Percentiles rank a stretch among this genome's conserved stretches.
These are phyloP conservation scores for Hydrocynus forskahlii DNA, from an alignment of 2,797 vertebrate species.

Conservation along the genomic window DNA sequence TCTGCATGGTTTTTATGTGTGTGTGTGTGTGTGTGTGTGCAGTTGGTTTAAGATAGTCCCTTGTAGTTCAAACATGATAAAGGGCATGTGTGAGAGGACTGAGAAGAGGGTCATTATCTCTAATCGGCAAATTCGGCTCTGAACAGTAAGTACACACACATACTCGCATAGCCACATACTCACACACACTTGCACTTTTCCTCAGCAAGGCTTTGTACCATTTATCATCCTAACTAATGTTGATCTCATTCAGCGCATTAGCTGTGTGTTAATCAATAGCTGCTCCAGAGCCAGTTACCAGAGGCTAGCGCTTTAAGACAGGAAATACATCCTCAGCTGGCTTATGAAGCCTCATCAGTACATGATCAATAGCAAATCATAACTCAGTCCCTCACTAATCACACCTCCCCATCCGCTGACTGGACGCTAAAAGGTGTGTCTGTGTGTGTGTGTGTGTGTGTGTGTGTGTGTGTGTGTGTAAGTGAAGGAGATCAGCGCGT, in stretches of 20 bases:
- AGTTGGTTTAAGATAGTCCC: too few relatives aligned
- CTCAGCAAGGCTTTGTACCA: background rate
- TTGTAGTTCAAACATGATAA: background rate
- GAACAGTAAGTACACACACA: background rate
- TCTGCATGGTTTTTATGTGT: background rate
- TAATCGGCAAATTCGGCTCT: slow-evolving; percentile 13
- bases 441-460: background rate
- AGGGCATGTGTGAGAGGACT: background rate
- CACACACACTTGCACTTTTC: slow-evolving; percentile 4
- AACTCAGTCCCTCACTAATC: slow-evolving; percentile 38
- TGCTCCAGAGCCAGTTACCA: slow-evolving; percentile 13
- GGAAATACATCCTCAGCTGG: slow-evolving; percentile 27
- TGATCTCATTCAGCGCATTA: slow-evolving; percentile 34
- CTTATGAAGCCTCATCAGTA: slow-evolving; percentile 31
- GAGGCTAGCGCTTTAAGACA: slow-evolving; percentile 7
- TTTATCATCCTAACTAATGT: slow-evolving; percentile 35
- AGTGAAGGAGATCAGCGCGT: slow-evolving; percentile 19
- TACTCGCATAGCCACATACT: background rate
- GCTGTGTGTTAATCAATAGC: slow-evolving; percentile 40
- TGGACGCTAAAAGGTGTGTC: background rate
- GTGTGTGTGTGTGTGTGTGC: background rate
- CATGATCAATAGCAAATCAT: slow-evolving; percentile 36
- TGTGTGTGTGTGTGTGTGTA: background rate
- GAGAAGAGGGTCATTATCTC: background rate
- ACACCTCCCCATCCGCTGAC: slow-evolving; percentile 14